These are phyloP conservation scores for Porites evermanni DNA, from an alignment of 92 coral and sea anemone genomes.

Conservation along the genomic window DNA sequence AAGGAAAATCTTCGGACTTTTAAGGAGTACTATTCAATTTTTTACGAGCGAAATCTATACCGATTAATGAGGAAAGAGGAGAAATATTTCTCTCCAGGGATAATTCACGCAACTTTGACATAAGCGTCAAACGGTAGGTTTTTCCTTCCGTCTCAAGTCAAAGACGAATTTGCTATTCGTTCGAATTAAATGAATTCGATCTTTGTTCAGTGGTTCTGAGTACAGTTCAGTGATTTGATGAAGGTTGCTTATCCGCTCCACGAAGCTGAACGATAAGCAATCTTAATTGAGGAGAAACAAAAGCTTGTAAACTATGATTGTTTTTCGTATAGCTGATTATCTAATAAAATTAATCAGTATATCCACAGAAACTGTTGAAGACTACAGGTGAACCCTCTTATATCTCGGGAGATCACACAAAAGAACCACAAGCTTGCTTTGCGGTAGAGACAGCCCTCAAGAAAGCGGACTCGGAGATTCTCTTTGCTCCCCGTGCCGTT, in stretches of 20 bases:
- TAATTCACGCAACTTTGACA: neutral
- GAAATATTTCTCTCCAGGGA: neutral
- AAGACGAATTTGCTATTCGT: neutral
- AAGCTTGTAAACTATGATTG: neutral
- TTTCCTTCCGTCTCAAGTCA: neutral
- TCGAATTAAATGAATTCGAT: constrained; percentile 2
- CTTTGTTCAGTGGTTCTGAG: constrained; percentile 42
- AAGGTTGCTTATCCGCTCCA: constrained; percentile 15
- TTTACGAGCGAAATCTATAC: constrained; percentile 36
- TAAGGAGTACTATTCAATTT: constrained; percentile 22
- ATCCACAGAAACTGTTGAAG: neutral
- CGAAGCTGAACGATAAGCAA: constrained; percentile 20
- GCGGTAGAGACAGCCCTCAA: too few relatives aligned
- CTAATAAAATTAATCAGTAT: neutral
- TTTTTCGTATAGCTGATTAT: neutral
- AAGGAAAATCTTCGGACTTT: constrained; percentile 31
- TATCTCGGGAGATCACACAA: too few relatives aligned
- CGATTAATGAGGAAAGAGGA: constrained; percentile 9
- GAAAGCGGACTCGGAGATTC: too few relatives aligned
- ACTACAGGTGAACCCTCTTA: neutral
- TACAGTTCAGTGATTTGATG: constrained; percentile 30
- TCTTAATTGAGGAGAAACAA: neutral
- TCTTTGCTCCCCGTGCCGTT: too few relatives aligned
- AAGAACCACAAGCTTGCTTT: too few relatives aligned
- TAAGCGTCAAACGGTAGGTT: neutral